phyloP scores from a whole-genome alignment of 2,113 vertebrate species.

The Gila orcuttii region DNA sequence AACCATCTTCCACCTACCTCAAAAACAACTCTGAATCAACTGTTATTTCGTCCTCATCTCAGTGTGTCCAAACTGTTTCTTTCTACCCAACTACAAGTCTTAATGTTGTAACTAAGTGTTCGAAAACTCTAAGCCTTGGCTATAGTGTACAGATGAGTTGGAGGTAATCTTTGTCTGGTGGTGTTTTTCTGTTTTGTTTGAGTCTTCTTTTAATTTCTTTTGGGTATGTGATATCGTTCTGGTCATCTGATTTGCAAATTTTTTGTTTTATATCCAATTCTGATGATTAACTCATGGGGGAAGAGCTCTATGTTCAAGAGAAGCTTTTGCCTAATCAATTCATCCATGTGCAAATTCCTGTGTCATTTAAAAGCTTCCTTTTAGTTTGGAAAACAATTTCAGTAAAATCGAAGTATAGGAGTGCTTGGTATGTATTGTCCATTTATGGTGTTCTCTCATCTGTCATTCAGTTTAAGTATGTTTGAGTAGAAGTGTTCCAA shows the following conservation, averaged over 20 bases:
- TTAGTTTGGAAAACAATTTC: not conserved
- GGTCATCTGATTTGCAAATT: slow-evolving; percentile 7
- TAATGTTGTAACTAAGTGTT: slow-evolving; percentile 57
- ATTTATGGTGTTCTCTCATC: not conserved
- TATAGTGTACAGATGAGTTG: slow-evolving; percentile 55
- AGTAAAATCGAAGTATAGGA: not conserved
- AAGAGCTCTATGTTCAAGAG: not conserved
- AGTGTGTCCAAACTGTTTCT: slow-evolving; percentile 52
- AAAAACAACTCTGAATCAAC: slow-evolving; percentile 51
- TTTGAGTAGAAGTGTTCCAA: not conserved
- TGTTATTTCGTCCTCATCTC: slow-evolving; percentile 55
- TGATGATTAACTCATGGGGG: not conserved
- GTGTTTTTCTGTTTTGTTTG: not conserved
- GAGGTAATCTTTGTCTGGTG: slow-evolving; percentile 12
- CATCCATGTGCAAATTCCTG: not conserved
- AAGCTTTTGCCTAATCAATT: not conserved
- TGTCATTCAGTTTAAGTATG: not conserved
- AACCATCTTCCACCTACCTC: slow-evolving; percentile 51
- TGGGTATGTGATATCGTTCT: not conserved
- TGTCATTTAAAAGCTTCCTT: not conserved
- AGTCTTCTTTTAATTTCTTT: not conserved
- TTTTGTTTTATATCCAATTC: not conserved
- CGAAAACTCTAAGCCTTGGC: slow-evolving; percentile 67
- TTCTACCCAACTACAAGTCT: slow-evolving; percentile 48
- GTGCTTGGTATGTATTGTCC: slow-evolving; percentile 10